Evolutionary conservation across 2,113 vertebrate genomes (phyloP), one percentile per base, ranked within the genome.

Genomic region (Heloderma charlesbogerti): DNA sequence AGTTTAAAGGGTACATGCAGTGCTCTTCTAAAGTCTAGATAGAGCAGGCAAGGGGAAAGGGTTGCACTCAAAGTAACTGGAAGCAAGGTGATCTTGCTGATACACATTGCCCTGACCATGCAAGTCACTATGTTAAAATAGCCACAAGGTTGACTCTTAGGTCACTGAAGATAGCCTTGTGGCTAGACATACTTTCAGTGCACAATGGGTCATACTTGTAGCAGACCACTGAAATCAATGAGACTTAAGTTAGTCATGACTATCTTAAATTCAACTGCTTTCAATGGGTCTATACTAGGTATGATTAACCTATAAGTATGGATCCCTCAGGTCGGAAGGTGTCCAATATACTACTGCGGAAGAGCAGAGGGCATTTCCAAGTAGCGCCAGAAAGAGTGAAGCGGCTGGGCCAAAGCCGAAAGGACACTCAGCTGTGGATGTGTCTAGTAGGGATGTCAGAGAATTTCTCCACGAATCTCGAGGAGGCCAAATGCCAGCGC

Each of bases 101-200:
- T 91, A 85, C 87, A 93, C 72, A 93, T 90, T 89, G 34, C 77
- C 57, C 88, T 90, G 94, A 90, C 95, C 89, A 0, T 88, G 92
- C 94, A 93, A 95, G 94, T 93, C 40, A 92, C 95, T 92, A 89
- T 75, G 93, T 93, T 96, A 95, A 94, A 93, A 81, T 54, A 86
- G 87, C 91, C 79, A 93, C 81, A 89, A 12, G 72, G 75, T 84
- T 94, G 72, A 91, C 84, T 91, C 3, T 79, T 92, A 85, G 90
- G 88, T 92, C 94, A 90, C 57, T 89, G 89, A 85, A 93, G 86
- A 67, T 83, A 87, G 90, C 84, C 88, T 89, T 83, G 88, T 89
- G 86, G 89, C 86, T 88, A 95, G 89, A 92, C 91, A 93, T 95
- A 92, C 92, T 95, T 92, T 91, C 90, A 86, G 79, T 91, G 13